Conservation (phyloP, 1,140 invertebrate genomes). For the Megathymus violae region DNA sequence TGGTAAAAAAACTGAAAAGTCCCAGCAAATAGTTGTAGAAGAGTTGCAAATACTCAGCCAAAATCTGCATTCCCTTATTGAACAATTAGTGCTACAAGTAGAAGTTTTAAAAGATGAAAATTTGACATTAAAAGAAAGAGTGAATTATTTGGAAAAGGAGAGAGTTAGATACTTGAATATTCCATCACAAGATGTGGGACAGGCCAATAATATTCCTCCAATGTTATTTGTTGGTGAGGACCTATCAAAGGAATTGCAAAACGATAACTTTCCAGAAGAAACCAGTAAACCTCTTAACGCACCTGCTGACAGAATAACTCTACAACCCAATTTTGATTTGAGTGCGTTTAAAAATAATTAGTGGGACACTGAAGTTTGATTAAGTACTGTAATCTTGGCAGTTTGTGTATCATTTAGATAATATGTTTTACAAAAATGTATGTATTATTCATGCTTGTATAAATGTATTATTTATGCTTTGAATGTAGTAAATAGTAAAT, state of each 20-base stretch:
- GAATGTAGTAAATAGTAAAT: too few relatives aligned
- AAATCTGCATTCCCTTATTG: slow-evolving; percentile 84
- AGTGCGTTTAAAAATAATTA: slow-evolving; percentile 52
- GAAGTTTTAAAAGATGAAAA: slow-evolving; percentile 85
- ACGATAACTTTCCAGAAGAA: slow-evolving; percentile 10
- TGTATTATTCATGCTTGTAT: too few relatives aligned
- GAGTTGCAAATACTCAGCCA: slow-evolving; percentile 85
- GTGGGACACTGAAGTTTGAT: slow-evolving; percentile 11
- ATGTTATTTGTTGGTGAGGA: slow-evolving; percentile 31
- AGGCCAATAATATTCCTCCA: slow-evolving; percentile 31
- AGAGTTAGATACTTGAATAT: slow-evolving; percentile 69
- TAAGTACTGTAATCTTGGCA: slow-evolving; percentile 1
- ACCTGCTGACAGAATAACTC: slow-evolving; percentile 34
- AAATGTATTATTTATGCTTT: too few relatives aligned
- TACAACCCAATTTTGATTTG: slow-evolving; percentile 56
- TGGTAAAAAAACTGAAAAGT: slow-evolving; percentile 84
- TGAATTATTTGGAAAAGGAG: slow-evolving; percentile 81
- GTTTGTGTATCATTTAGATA: too few relatives aligned
- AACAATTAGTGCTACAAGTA: slow-evolving; percentile 84
- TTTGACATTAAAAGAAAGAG: slow-evolving; percentile 79
- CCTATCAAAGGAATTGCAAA: slow-evolving; percentile 12
- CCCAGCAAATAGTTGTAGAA: slow-evolving; percentile 85
- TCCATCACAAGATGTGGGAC: slow-evolving; percentile 45
- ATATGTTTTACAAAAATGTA: too few relatives aligned
- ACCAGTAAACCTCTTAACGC: slow-evolving; percentile 36